Evolutionary conservation across 2,888 invertebrate genomes (phyloP), one percentile per base, ranked within the genome.

Genomic region (Plebejus melissa): DNA sequence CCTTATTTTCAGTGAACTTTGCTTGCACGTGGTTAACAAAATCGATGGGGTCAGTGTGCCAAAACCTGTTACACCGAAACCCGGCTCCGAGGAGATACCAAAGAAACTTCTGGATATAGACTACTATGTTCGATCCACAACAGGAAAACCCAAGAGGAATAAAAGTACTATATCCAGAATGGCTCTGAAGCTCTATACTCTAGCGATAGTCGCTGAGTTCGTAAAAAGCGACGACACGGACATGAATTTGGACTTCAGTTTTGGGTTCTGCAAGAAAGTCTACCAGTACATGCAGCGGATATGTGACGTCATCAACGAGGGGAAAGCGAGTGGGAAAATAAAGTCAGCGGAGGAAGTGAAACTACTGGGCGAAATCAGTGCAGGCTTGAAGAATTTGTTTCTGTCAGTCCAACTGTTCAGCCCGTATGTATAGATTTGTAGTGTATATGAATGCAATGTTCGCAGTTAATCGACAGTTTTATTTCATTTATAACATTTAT

Each of bases 311-410:
- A 41, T 77, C 0, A 75, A 77, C 50, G 58, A 60, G 4, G 36
- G 50, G 16, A 32, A 9, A 50, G 11, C 9, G 46, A 74, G 0
- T 77, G 82, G 2, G 1, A 65, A 32, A 80, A 79, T 70, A n/a
- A 41, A 70, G n/a, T n/a, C 13, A 6, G 11, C 6, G 9, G 41
- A 41, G 16, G 70, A 70, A n/a, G 41, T 41, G 41, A 11, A 41
- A 3, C 5, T 70, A 9, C 41, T 70, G n/a, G 16, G n/a, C 7
- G 70, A 70, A 41, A 70, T 70, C 38, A 41, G 70, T 4, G n/a
- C 7, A 11, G 7, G 22, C 9, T 22, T 70, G 16, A 70, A 70
- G n/a, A 4, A 41, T 7, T n/a, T 0, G 9, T 38, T 70, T 41
- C 41, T 70, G 32, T 65, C 32, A 2, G 65, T 65, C 11, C 32